phyloP scores from a whole-genome alignment of 2,113 vertebrate species.

The Cynoglossus semilaevis region DNA sequence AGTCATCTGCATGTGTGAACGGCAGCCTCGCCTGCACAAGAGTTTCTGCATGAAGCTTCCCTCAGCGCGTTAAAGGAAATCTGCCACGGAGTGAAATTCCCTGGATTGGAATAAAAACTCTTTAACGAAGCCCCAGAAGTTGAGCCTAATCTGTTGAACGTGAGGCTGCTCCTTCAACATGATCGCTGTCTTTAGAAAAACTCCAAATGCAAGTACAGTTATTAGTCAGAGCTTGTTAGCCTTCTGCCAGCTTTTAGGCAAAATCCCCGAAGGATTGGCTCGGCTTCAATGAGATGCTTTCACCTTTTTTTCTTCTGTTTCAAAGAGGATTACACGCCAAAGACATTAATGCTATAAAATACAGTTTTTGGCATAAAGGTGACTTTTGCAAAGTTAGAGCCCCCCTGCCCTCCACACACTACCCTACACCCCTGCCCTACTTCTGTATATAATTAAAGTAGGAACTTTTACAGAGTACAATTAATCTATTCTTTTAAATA shows the following conservation, averaged over 20 bases:
- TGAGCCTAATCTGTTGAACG: conserved; percentile 34
- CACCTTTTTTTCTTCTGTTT: conserved; percentile 47
- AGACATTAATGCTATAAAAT: conserved; percentile 54
- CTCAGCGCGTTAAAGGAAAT: too few species aligned
- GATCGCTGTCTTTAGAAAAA: conserved; percentile 38
- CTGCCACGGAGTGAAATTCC: conserved; percentile 7
- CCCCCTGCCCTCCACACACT: too few species aligned
- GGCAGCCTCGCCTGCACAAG: too few species aligned
- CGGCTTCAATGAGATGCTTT: conserved; percentile 51
- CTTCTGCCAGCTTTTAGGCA: conserved; percentile 55
- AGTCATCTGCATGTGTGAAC: too few species aligned
- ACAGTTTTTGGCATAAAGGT: conserved; percentile 47
- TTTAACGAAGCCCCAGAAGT: conserved; percentile 20
- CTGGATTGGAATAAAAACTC: conserved; percentile 15
- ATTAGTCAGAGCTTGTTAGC: conserved; percentile 63
- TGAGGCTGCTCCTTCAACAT: conserved; percentile 41
- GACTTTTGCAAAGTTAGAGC: conserved; percentile 36
- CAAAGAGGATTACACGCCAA: conserved; percentile 65
- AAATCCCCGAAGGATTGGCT: conserved; percentile 56
- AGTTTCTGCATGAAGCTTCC: too few species aligned
- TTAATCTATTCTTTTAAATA: too few species aligned
- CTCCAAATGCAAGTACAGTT: conserved; percentile 41
- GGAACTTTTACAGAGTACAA: too few species aligned
- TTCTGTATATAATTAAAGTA: too few species aligned
- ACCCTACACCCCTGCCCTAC: too few species aligned